These are phyloP conservation scores for Eira barbara DNA, from an alignment of 2,113 vertebrate genomes.

Conservation along the genomic window DNA sequence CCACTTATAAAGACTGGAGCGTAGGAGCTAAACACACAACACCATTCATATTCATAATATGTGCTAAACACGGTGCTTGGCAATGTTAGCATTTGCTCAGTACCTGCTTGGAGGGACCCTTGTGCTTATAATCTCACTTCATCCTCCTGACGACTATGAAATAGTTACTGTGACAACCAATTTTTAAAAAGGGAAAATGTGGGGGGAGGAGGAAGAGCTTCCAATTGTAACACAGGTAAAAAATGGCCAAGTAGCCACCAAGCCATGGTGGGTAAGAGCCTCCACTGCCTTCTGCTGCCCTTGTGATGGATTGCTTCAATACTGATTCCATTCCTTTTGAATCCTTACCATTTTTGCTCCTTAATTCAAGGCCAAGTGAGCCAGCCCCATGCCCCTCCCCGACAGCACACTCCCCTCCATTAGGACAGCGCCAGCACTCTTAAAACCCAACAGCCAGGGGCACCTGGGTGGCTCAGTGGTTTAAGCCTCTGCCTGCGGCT, in stretches of 20 bases:
- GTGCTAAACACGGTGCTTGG: neutral
- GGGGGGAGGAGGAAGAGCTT: accelerated
- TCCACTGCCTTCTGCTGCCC: neutral
- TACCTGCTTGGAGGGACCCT: neutral
- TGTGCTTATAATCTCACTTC: neutral
- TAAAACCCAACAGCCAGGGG: too few species aligned
- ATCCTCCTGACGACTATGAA: neutral
- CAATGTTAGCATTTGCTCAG: neutral
- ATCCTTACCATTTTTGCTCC: neutral
- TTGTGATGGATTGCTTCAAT: neutral
- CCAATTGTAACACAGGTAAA: neutral
- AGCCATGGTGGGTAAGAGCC: accelerated
- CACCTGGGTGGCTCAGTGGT: too few species aligned
- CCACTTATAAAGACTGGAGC: neutral
- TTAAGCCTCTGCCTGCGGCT: too few species aligned
- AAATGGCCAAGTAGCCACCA: neutral
- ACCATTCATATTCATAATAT: neutral
- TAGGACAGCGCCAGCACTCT: neutral
- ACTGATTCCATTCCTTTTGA: neutral
- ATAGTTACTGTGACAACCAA: neutral
- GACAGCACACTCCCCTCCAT: neutral
- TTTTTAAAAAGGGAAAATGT: neutral
- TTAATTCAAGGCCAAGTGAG: neutral
- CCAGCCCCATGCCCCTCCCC: neutral
- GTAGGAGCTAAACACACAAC: neutral